phyloP scores from a whole-genome alignment of 2,888 invertebrate species.

The Orthonevra nobilis region DNA sequence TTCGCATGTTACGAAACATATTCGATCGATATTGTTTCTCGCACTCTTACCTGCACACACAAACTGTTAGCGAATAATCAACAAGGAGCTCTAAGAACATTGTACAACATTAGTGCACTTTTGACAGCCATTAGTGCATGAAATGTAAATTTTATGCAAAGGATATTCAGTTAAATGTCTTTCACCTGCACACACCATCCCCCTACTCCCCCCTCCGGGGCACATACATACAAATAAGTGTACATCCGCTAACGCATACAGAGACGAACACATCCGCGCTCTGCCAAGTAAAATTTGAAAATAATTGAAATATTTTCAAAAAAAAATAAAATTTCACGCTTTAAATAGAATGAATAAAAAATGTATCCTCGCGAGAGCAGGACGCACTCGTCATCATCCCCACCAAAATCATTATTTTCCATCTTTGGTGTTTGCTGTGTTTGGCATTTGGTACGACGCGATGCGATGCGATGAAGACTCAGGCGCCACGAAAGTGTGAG shows the following conservation, averaged over 20 bases:
- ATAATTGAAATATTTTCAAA: slow-evolving; percentile 58
- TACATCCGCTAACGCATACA: no score
- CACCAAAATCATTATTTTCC: not conserved
- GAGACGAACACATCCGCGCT: no score
- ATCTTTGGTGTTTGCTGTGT: not conserved
- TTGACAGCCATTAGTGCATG: slow-evolving; percentile 38
- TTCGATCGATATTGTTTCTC: no score
- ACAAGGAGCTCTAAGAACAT: not conserved
- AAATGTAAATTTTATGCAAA: slow-evolving; percentile 41
- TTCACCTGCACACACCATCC: no score
- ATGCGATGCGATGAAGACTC: slow-evolving; percentile 22
- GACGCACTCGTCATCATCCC: slow-evolving; percentile 3
- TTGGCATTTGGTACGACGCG: no score
- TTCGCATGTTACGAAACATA: no score
- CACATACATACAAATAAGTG: not conserved
- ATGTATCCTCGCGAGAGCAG: not conserved
- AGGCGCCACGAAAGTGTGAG: slow-evolving; percentile 63
- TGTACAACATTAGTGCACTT: slow-evolving; percentile 43
- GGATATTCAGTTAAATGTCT: slow-evolving; percentile 8
- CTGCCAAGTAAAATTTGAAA: slow-evolving; percentile 16
- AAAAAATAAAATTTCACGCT: slow-evolving; percentile 9
- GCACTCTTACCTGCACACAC: not conserved
- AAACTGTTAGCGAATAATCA: not conserved
- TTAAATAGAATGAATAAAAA: slow-evolving; percentile 16
- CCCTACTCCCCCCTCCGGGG: not conserved